A percentile compares a stretch with the other conserved stretches of the same genome.
Evolutionary conservation across 2,888 invertebrate species (phyloP).

Genomic region (Melieria picta): DNA sequence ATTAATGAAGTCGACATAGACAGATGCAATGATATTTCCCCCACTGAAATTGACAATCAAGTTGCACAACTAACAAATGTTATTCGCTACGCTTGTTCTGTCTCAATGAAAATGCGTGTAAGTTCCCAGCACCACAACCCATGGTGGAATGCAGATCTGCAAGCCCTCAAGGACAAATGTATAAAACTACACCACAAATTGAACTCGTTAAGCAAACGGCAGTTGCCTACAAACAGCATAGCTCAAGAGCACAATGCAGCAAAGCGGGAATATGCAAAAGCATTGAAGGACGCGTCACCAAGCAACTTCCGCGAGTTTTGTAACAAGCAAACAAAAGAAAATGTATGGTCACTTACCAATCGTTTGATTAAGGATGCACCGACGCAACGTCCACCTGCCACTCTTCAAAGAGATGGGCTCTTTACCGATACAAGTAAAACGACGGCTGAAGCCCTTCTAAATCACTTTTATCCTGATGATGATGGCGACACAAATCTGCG

Average conservation of each 20-base stretch:
- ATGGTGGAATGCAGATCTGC: slow-evolving; percentile 8
- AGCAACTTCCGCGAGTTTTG: not conserved
- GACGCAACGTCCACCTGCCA: not conserved
- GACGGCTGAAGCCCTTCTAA: not conserved
- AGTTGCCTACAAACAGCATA: not conserved
- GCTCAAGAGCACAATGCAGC: not conserved
- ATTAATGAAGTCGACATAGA: not conserved
- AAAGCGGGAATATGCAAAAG: not conserved
- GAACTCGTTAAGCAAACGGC: not conserved
- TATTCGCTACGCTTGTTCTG: not conserved
- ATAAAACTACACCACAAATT: slow-evolving; percentile 12
- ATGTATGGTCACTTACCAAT: not conserved
- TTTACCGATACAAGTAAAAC: not conserved
- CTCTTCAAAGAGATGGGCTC: not conserved
- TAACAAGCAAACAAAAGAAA: not conserved
- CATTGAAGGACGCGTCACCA: not conserved
- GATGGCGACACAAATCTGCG: no score
- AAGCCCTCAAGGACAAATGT: slow-evolving; percentile 2
- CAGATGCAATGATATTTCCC: not conserved
- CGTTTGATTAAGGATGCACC: slow-evolving; percentile 10
- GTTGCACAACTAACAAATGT: no score
- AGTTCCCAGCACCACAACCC: no score
- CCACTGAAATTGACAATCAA: no score
- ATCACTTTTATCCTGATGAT: not conserved
- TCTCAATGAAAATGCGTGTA: not conserved